Conservation (phyloP, 1,140 invertebrate genomes). For the Papilio helenus region DNA sequence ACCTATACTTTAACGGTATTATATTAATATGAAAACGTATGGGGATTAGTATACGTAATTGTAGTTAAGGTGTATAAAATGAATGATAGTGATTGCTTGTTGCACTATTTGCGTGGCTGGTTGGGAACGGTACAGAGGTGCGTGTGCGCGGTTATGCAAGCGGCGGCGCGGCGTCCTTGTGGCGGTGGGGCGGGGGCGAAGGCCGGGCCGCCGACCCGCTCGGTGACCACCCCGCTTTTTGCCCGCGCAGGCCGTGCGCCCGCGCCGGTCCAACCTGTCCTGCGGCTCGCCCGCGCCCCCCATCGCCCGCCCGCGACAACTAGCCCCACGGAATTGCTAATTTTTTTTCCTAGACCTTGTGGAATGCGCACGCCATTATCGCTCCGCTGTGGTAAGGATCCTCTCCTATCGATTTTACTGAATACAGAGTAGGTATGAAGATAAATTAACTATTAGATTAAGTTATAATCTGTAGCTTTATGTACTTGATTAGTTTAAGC, state of each 20-base stretch:
- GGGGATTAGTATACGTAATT: not conserved
- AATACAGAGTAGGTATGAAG: not conserved
- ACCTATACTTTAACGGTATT: not conserved
- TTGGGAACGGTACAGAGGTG: slow-evolving; percentile 46
- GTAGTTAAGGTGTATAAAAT: not conserved
- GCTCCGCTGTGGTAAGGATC: slow-evolving; percentile 3
- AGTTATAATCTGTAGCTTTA: not conserved
- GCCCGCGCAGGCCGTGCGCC: slow-evolving; percentile 51
- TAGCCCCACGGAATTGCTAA: slow-evolving; percentile 34
- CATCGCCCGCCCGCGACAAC: not conserved
- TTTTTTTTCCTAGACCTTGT: slow-evolving; percentile 26
- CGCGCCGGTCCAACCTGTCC: slow-evolving; percentile 46
- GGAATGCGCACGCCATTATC: slow-evolving; percentile 21
- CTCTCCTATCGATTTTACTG: not conserved
- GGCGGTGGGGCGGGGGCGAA: slow-evolving; percentile 59
- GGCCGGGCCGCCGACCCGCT: slow-evolving; percentile 60
- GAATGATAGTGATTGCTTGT: slow-evolving; percentile 18
- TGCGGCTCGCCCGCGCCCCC: not conserved
- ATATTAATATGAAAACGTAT: slow-evolving; percentile 8
- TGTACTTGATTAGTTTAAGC: not conserved
- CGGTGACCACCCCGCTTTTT: slow-evolving; percentile 69
- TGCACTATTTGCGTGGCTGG: slow-evolving; percentile 12
- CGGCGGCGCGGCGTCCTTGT: slow-evolving; percentile 66
- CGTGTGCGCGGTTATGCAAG: slow-evolving; percentile 74
- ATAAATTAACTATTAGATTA: not conserved